These are phyloP conservation scores for Channa argus DNA, from an alignment of 2,113 vertebrate species.

Conservation along the genomic window DNA sequence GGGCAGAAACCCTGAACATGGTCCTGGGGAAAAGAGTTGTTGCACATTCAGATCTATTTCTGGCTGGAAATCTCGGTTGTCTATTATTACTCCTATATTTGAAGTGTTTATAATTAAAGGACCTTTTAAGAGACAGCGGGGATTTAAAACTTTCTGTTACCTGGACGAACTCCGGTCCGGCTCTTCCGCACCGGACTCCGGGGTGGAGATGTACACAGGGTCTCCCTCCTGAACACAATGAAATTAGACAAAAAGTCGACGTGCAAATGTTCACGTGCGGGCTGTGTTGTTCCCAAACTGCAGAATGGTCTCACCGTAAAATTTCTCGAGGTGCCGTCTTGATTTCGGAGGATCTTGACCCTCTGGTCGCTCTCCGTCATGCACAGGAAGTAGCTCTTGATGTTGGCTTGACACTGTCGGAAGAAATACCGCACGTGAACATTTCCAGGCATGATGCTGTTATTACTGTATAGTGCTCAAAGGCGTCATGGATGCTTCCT, in stretches of 20 bases:
- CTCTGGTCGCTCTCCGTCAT: conserved; percentile 84
- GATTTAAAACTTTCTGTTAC: conserved; percentile 35
- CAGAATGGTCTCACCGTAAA: conserved; percentile 73
- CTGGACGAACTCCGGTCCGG: conserved; percentile 74
- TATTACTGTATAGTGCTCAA: too few species aligned
- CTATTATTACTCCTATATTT: too few species aligned
- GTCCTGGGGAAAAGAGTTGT: conserved; percentile 54
- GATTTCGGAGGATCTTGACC: conserved; percentile 82
- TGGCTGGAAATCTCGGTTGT: too few species aligned
- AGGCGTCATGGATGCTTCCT: conserved; percentile 7
- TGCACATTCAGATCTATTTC: too few species aligned
- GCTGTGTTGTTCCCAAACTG: too few species aligned
- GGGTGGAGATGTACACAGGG: conserved; percentile 78
- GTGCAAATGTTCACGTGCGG: neutral
- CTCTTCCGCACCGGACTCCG: conserved; percentile 74
- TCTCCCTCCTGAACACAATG: conserved; percentile 77
- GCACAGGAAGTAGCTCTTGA: conserved; percentile 84
- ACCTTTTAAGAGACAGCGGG: too few species aligned
- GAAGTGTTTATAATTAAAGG: too few species aligned
- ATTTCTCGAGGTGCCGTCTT: conserved; percentile 74
- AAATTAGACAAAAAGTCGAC: neutral
- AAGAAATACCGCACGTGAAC: too few species aligned
- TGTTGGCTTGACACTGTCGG: conserved; percentile 82
- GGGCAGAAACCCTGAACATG: conserved; percentile 74
- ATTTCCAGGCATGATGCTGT: too few species aligned